Evolutionary conservation across 1,140 invertebrate species (phyloP), one percentile per base, ranked within the genome.

Genomic region (Drosophila biarmipes): DNA sequence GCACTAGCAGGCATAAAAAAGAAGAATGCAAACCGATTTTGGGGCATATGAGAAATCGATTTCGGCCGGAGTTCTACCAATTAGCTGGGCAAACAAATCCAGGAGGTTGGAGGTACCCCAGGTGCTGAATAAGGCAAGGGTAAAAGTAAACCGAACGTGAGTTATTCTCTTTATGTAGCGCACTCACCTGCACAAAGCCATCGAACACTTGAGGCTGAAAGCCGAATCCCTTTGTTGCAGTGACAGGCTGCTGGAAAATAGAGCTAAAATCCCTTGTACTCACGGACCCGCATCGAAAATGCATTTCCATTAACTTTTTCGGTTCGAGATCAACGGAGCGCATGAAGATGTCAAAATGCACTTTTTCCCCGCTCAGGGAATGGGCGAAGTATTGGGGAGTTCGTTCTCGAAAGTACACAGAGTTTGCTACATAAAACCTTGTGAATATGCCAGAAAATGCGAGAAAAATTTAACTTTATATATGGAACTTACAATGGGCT

Each of bases 341-440:
- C 51, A 81, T 74, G 78, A 78, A 86, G 78, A 86, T 80, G 81
- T 86, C 81, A 87, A 87, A 86, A 87, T 87, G 81, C 81, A 87
- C 82, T 86, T 77, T 75, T n/a, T 17, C 31, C 72, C 31, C 17
- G 15, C 12, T 24, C 51, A 17, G 14, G 14, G 19, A 63, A 73
- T 49, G 63, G n/a, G 43, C 38, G 11, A 38, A 27, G 57, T 38
- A 62, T 24, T 34, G 53, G 45, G 69, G 46, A 29, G 4, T 27
- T 27, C 11, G n/a, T 12, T 34, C 15, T 14, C 14, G 35, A 29
- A 17, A 45, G 48, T 14, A 52, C 31, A 35, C 45, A 57, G 14
- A 38, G 15, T 21, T 61, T 58, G 6, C 17, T 29, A 27, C 57
- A 40, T 21, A 34, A 8, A n/a, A 55, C 11, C 27, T 27, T 10